Conservation (phyloP, 1,140 invertebrate species). For the Nephila pilipes region DNA sequence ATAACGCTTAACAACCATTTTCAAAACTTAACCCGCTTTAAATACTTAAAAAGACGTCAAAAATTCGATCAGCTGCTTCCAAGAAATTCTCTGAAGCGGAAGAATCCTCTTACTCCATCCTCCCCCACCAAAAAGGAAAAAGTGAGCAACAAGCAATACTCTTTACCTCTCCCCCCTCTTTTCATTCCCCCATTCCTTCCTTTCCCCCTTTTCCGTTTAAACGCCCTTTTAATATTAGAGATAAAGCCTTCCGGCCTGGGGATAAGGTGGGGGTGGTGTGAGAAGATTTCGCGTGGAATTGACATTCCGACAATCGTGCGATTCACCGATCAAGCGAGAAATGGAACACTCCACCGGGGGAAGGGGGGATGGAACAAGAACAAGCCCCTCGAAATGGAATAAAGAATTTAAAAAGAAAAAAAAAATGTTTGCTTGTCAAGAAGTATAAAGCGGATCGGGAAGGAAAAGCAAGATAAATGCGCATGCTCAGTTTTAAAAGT, state of each 20-base stretch:
- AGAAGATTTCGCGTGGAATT: constrained; percentile 3
- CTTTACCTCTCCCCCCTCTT: neutral
- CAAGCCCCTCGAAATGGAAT: neutral
- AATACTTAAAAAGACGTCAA: neutral
- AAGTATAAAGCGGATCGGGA: no score
- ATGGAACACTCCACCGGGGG: neutral
- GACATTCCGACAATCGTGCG: constrained; percentile 39
- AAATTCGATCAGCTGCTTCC: neutral
- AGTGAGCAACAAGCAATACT: neutral
- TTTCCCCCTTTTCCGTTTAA: neutral
- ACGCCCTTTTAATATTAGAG: neutral
- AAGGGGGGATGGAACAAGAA: neutral
- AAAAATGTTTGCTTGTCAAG: neutral
- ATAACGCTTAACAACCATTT: no score
- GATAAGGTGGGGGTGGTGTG: neutral
- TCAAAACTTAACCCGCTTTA: no score
- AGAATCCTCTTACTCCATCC: neutral
- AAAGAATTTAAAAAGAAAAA: neutral
- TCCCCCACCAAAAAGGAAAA: neutral
- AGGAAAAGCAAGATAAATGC: neutral
- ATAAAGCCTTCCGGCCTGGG: neutral
- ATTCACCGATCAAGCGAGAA: constrained; percentile 39
- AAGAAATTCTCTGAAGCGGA: neutral
- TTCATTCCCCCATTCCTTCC: no score
- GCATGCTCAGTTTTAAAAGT: no score